phyloP scores from a whole-genome alignment of 2,888 invertebrate genomes.

The Drosophila neotestacea region DNA sequence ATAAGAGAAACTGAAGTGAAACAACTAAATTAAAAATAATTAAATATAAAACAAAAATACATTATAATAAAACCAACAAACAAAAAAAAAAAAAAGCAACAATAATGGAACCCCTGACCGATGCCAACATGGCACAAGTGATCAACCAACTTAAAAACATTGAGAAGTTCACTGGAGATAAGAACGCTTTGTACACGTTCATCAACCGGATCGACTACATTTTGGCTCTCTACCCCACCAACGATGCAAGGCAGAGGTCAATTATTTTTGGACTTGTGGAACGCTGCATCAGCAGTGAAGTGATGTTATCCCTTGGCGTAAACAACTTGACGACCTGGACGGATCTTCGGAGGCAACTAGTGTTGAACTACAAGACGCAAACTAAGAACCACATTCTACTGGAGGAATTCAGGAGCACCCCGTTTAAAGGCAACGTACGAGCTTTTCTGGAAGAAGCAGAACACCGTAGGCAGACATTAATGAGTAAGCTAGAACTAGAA shows the following conservation, averaged over 20 bases:
- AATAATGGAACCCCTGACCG: background rate
- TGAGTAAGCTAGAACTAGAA: conserved; percentile 16
- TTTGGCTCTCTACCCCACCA: conserved; percentile 1
- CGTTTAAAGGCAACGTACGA: conserved; percentile 2
- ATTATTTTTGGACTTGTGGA: conserved; percentile 1
- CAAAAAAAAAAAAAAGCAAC: no score
- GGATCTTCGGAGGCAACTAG: background rate
- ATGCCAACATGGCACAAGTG: conserved; percentile 5
- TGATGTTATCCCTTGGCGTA: conserved; percentile 2
- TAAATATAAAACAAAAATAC: no score
- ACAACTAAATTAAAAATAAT: no score
- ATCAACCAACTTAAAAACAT: conserved; percentile 6
- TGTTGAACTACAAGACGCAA: conserved; percentile 7
- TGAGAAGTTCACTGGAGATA: conserved; percentile 9
- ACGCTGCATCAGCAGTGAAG: conserved; percentile 3
- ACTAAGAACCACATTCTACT: background rate
- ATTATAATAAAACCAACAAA: no score
- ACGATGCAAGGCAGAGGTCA: conserved; percentile 2
- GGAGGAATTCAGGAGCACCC: conserved; percentile 12
- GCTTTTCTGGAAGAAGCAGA: background rate
- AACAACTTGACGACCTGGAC: background rate
- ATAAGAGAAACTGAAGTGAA: background rate
- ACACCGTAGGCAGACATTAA: background rate
- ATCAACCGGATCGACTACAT: conserved; percentile 3
- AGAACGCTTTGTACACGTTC: conserved; percentile 9